Evolutionary conservation across 2,797 vertebrate genomes (phyloP).

Genomic region (Ficedula albicollis): DNA sequence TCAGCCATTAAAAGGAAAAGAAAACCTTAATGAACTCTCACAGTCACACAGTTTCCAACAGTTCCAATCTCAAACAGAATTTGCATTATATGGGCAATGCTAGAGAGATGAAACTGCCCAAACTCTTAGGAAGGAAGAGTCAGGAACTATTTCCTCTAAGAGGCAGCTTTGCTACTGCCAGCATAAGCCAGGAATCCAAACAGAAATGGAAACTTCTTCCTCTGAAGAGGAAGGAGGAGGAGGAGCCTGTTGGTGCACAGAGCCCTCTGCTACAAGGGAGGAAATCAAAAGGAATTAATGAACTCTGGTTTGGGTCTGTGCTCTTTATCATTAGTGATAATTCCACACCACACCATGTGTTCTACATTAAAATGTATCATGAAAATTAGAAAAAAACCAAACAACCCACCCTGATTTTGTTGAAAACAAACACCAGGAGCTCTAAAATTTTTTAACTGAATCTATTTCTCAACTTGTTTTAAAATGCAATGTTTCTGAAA

Average conservation of each 20-base stretch:
- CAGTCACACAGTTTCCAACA: not conserved
- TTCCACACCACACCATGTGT: fast-evolving
- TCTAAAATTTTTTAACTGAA: not conserved
- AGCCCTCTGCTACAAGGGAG: not conserved
- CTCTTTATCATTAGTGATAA: not conserved
- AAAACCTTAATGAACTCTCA: not conserved
- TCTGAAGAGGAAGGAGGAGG: not conserved
- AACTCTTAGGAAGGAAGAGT: not conserved
- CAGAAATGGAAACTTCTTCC: not conserved
- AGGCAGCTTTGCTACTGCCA: not conserved
- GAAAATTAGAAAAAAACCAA: not conserved
- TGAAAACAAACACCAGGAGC: not conserved
- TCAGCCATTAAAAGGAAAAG: not conserved
- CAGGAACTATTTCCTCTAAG: not conserved
- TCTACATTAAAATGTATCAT: not conserved
- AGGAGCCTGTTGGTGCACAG: not conserved
- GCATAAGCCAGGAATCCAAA: not conserved
- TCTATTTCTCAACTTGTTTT: not conserved
- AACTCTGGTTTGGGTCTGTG: not conserved
- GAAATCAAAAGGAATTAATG: not conserved
- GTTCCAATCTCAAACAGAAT: not conserved
- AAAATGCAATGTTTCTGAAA: not conserved
- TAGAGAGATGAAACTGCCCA: not conserved
- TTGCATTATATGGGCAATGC: not conserved
- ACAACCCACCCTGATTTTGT: fast-evolving